Conservation (phyloP, 2,888 invertebrate genomes). For the Yponomeuta cagnagella region DNA sequence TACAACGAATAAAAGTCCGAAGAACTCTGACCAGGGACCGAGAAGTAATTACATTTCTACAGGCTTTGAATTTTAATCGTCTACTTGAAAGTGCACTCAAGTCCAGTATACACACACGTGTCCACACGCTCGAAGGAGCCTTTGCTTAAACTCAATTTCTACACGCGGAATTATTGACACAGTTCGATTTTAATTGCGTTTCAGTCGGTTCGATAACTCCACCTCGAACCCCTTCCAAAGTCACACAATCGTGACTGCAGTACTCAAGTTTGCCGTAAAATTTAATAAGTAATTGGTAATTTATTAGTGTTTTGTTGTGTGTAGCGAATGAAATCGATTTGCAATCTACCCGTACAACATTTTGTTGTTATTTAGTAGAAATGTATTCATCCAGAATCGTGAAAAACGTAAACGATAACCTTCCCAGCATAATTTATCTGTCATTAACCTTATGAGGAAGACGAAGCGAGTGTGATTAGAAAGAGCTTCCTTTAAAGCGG, state of each 20-base stretch:
- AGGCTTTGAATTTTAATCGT: constrained; percentile 70
- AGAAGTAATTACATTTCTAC: constrained; percentile 70
- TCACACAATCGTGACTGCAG: background rate
- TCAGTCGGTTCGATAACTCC: background rate
- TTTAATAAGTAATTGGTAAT: background rate
- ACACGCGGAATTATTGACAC: constrained; percentile 3
- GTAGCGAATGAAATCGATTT: background rate
- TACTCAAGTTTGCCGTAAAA: background rate
- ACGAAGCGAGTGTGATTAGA: constrained; percentile 39
- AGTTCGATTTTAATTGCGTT: background rate
- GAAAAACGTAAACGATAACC: background rate
- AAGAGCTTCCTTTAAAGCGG: constrained; percentile 52
- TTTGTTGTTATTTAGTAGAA: background rate
- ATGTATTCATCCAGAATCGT: background rate
- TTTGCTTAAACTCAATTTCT: constrained; percentile 34
- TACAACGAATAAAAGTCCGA: constrained; percentile 60
- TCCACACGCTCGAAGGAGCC: constrained; percentile 26
- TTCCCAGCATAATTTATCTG: background rate
- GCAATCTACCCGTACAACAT: background rate
- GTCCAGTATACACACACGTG: constrained; percentile 19
- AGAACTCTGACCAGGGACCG: constrained; percentile 60
- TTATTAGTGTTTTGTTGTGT: background rate
- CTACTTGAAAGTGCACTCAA: constrained; percentile 31
- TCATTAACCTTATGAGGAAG: constrained; percentile 24
- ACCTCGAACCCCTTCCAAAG: background rate